These are phyloP conservation scores for Pempheris klunzingeri DNA, from an alignment of 2,797 vertebrate species.

Conservation along the genomic window DNA sequence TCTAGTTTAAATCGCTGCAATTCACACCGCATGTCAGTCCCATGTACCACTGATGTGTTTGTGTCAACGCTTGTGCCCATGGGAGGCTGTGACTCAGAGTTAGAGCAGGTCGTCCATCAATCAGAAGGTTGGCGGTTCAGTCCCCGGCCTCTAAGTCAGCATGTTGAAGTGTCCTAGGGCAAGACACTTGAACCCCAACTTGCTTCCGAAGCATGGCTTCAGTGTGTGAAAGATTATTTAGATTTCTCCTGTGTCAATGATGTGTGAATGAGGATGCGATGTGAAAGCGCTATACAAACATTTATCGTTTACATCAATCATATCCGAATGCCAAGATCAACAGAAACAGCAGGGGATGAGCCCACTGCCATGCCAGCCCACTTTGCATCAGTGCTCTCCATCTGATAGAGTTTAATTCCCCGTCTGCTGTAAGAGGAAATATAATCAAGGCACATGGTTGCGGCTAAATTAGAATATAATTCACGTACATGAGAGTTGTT, in stretches of 20 bases:
- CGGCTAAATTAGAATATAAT: conserved; percentile 65
- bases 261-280: too few species aligned
- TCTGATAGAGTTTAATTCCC: conserved; percentile 55
- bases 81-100: too few species aligned
- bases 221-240: too few species aligned
- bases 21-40: background rate
- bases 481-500: conserved; percentile 53
- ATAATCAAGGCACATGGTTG: conserved; percentile 56
- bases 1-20: background rate
- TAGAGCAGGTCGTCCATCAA: too few species aligned
- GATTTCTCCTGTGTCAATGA: too few species aligned
- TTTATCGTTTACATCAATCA: conserved; percentile 63
- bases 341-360: conserved; percentile 30
- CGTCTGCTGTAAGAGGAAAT: conserved; percentile 50
- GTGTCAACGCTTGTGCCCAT: conserved; percentile 25
- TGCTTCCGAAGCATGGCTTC: too few species aligned
- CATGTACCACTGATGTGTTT: conserved; percentile 13
- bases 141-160: too few species aligned
- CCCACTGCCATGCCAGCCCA: conserved; percentile 44
- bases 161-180: too few species aligned
- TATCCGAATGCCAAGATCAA: conserved; percentile 64
- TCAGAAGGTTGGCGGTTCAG: too few species aligned
- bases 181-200: too few species aligned
- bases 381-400: conserved; percentile 48
- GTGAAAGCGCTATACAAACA: too few species aligned